phyloP scores from a whole-genome alignment of 2,797 vertebrate species.

The Syngnathus acus region DNA sequence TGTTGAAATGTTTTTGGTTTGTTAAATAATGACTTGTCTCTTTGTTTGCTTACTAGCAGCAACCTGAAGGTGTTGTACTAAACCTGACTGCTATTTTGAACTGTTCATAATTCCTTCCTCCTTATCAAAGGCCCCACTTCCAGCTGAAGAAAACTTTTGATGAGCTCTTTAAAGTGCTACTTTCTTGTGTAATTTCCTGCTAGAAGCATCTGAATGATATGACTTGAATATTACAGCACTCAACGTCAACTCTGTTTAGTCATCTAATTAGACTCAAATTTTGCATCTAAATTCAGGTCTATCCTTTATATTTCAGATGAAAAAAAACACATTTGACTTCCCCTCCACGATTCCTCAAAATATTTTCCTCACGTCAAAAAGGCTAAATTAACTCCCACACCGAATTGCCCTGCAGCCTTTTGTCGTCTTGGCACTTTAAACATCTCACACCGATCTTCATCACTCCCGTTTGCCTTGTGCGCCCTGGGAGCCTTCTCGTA shows the following conservation, averaged over 20 bases:
- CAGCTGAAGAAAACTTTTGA: background rate
- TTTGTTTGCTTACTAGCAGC: background rate
- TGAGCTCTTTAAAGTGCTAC: background rate
- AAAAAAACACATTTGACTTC: background rate
- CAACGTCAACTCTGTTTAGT: background rate
- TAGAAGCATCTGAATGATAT: background rate
- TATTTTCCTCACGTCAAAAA: background rate
- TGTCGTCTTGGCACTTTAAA: conserved; percentile 44
- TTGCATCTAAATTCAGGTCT: background rate
- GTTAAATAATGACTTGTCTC: no score
- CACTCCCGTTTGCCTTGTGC: conserved; percentile 40
- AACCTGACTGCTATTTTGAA: background rate
- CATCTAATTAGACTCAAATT: background rate
- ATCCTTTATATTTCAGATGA: conserved; percentile 38
- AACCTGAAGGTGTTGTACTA: background rate
- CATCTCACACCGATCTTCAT: conserved; percentile 60
- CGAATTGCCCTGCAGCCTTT: conserved; percentile 11
- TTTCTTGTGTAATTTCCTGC: background rate
- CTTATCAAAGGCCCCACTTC: background rate
- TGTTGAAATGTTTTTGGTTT: no score
- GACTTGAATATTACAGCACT: background rate
- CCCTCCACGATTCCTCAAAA: conserved; percentile 27
- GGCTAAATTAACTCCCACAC: conserved; percentile 7
- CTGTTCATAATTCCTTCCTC: background rate
- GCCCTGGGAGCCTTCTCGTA: conserved; percentile 53